Conservation (phyloP, 2,888 invertebrate genomes). For the Pristionchus maxplancki region DNA sequence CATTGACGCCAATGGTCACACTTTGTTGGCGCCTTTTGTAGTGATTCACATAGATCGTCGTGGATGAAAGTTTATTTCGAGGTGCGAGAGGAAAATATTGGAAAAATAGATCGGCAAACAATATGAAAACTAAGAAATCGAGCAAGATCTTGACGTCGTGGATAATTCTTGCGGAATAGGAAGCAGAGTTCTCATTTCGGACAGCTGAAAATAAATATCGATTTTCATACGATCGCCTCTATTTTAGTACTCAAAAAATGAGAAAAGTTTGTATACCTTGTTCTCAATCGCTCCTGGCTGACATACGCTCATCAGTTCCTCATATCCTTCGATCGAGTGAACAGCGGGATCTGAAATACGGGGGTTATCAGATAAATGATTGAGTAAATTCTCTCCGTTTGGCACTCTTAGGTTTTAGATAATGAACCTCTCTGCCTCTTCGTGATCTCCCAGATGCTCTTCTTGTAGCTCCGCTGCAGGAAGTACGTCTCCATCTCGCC, state of each 20-base stretch:
- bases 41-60: no score
- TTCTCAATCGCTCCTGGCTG: slow-evolving; percentile 2
- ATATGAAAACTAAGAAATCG: no score
- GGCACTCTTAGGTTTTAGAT: not conserved
- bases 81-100: no score
- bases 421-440: slow-evolving; percentile 65
- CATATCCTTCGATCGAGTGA: slow-evolving; percentile 73
- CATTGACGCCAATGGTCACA: no score
- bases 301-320: slow-evolving; percentile 59
- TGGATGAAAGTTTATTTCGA: no score
- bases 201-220: not conserved
- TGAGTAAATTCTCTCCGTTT: not conserved
- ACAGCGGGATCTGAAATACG: slow-evolving; percentile 73
- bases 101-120: no score
- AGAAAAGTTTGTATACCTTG: not conserved
- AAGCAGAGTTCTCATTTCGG: not conserved
- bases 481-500: slow-evolving; percentile 74
- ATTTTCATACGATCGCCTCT: no score
- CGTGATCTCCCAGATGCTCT: slow-evolving; percentile 76
- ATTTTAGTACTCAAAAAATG: no score
- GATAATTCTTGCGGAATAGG: not conserved
- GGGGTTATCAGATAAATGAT: no score
- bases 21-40: no score
- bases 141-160: not conserved
- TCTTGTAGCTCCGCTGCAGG: slow-evolving; percentile 67